Evolutionary conservation across 2,888 invertebrate species (phyloP), one percentile per base, ranked within the genome.

Genomic region (Beris chalybata): DNA sequence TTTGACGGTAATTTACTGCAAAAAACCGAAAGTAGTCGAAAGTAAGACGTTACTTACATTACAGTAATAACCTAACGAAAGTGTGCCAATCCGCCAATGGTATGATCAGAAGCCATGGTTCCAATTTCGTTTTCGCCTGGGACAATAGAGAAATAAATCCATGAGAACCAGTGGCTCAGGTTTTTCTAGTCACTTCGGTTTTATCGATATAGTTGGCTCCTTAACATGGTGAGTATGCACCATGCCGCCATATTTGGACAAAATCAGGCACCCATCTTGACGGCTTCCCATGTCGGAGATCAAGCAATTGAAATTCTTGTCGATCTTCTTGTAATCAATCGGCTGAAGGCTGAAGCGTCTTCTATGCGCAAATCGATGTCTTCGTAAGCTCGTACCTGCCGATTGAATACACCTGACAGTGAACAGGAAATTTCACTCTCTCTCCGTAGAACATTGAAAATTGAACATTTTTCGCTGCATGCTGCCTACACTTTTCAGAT

Each of bases 121-220:
- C 67, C 67, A 65, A 59, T 67, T 67, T 64, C 65, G 65, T 59
- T 65, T 64, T 65, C 64, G 65, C 67, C 59, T 47, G 64, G 38
- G 48, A 67, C 67, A 67, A 67, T 67, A 64, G 57, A 52, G 59
- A 59, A 54, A 67, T 67, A 59, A 67, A 67, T 67, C 54, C 67
- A 67, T 67, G 67, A 64, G 67, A 67, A 67, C 67, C 64, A 59
- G 59, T 53, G 53, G 54, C 54, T 58, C 65, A 54, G 59, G 67
- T 57, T 65, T 54, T 65, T 58, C 58, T 65, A 47, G 44, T 38
- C 43, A 22, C 38, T 7, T 38, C 38, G 38, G 9, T 38, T 38
- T 38, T 22, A 22, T 22, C 22, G 22, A 22, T 22, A 22, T 22
- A 22, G 38, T 5, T 38, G 5, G 38, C 38, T 9, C 38, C 38